Base-by-base conservation (phyloP, 2,888 invertebrate species). In the Linnaemya vulpina region DNA sequence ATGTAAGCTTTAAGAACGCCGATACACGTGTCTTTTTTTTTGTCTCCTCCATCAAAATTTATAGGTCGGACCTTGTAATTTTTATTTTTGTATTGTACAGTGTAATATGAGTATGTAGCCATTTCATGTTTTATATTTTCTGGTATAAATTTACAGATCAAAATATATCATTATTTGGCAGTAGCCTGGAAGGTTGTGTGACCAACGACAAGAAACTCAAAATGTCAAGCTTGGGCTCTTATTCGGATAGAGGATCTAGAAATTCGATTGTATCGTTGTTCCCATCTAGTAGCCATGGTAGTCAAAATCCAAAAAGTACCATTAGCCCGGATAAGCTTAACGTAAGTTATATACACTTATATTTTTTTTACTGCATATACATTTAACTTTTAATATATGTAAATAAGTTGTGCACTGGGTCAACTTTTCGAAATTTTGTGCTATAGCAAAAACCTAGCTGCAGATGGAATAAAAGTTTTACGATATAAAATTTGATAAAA, bases 161-260 rank as follows among this genome's bases (percentile, higher is more conserved):
- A 15, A 46, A 78, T 77, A 87, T 3, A 90, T 93, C 84, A 91
- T 93, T 87, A 95, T 98, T 98, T 90, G 98, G 98, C 10, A 95
- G 97, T 87, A 95, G 97, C 1, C 93, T 98, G 87, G 94, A 95
- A 73, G 96, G 96, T 90, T 98, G 98, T 91, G 94, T 98, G 88
- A 96, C 96, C 90, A 96, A 97, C 88, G 98, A 98, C 92, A 87
- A 88, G 43, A 89, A 89, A 65, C 85, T 86, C 62, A 71, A 87
- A 30, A 86, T 75, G 74, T 46, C 67, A 22, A 77, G 68, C 40
- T n/a, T 68, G n/a, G 92, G 77, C 15, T 63, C 68, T 43, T 58
- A 60, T 17, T 83, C 87, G 3, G 88, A 89, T 40, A 77, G 89
- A 35, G 95, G 95, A 35, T 96, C 96, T 77, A 93, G 96, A 82